Evolutionary conservation across 1,140 invertebrate species (phyloP), one percentile per base, ranked within the genome.

Genomic region (Oncopeltus fasciatus): DNA sequence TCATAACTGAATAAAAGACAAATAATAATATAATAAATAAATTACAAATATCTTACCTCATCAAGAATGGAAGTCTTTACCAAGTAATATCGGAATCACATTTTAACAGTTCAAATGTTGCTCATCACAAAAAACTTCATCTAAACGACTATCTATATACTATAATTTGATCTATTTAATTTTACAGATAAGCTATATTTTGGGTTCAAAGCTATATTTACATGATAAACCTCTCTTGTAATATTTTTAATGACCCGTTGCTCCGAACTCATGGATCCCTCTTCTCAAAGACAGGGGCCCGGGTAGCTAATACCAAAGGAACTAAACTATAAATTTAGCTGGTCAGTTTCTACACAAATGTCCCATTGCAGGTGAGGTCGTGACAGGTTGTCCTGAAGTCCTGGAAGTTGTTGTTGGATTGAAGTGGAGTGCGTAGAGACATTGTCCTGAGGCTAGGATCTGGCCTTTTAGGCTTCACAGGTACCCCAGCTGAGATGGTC

Each of bases 221-320:
- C 49, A 53, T 21, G 31, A 8, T 38, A 38, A 53, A 53, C 49
- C 49, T 53, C 49, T 53, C 49, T 53, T 24, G 18, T 24, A 18
- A 53, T 53, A 53, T 53, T 49, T 60, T 49, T 38, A 58, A 47
- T 58, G 49, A 63, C 62, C 62, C 62, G 62, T 63, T 63, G 62
- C 62, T 63, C 62, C 62, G 62, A 63, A 63, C 62, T 63, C 51
- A 53, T 62, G 53, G 61, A 62, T 62, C 61, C 61, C 53, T 53
- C 49, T 53, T 53, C 26, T 46, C 24, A 18, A 53, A 53, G 49
- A 46, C 16, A 57, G 49, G 61, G 53, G n/a, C n/a, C 49, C 61
- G 47, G 44, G 53, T 62, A 16, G 51, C 61, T 62, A 62, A 49
- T 57, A 33, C 49, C 49, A 53, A 53, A 53, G 56, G 44, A 62